Base-by-base conservation (phyloP, 2,888 invertebrate genomes). In the Yponomeuta malinellus region DNA sequence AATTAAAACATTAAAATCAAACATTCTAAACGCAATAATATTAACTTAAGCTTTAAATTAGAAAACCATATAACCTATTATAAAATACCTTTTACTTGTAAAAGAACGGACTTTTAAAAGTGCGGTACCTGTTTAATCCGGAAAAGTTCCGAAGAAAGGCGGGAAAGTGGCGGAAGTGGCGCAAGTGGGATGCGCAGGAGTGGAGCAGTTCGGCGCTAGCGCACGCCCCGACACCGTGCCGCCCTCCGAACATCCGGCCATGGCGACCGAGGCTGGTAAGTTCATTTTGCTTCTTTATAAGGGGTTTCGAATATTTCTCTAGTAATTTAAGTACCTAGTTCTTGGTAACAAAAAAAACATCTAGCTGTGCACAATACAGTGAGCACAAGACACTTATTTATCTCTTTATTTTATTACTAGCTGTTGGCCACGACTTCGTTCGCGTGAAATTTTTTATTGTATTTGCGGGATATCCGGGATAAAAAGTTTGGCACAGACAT, bases 221-320 rank as follows among this genome's bases (percentile, higher is more conserved):
- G 87, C 86, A 73, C 74, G 89, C 84, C 85, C 87, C 82, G 89
- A 86, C 82, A 83, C 82, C 85, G 90, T 91, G 92, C 90, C 92
- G 88, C 92, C 93, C 84, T 89, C 90, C 73, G 90, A 89, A 78
- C 90, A 85, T 78, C 85, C 89, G 82, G 88, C 89, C 87, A 93
- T 93, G 93, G 91, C 92, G 83, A 90, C 91, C 86, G 92, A 93
- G 73, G 87, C 92, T 76, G 90, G 93, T 93, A 76, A 88, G 89
- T 86, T 73, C 71, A 63, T 59, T 71, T 37, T 66, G 65, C 43
- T 15, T 12, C 52, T 59, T 59, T 52, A 12, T 9, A 12, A 52
- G 12, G 12, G 12, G 15, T 15, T 59, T 59, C 52, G 4, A 15
- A 15, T 12, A 12, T 59, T 59, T 59, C 15, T 59, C 52, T 15